Percentiles rank a stretch among this genome's conserved stretches.
Evolutionary conservation across 2,888 invertebrate species (phyloP).

Genomic region (Megastigmus dorsalis): DNA sequence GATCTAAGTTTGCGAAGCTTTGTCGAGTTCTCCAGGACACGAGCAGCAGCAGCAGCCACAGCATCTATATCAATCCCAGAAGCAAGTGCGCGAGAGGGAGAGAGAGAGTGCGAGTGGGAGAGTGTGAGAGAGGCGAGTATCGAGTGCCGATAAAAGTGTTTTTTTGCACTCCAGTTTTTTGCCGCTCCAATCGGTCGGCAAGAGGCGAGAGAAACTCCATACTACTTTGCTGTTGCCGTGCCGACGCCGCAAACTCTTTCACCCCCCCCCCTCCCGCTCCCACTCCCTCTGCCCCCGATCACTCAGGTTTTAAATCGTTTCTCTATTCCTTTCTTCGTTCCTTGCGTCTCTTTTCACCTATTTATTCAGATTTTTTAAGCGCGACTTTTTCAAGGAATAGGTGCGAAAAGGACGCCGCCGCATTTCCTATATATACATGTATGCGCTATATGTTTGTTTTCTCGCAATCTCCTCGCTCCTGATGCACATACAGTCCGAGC

Average conservation of each 20-base stretch:
- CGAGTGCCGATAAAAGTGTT: constrained; percentile 70
- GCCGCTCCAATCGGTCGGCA: constrained; percentile 32
- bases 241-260: constrained; percentile 50
- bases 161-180: constrained; percentile 62
- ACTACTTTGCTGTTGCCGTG: constrained; percentile 41
- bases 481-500: no score
- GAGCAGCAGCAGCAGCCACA: background rate
- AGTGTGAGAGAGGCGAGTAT: constrained; percentile 63
- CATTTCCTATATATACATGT: no score
- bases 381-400: no score
- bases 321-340: constrained; percentile 15
- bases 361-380: constrained; percentile 44
- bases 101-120: background rate
- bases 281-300: constrained; percentile 41
- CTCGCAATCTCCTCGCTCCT: no score
- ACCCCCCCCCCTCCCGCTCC: constrained; percentile 47
- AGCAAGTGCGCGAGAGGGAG: no score
- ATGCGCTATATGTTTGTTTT: no score
- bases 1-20: constrained; percentile 64
- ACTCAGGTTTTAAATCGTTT: constrained; percentile 39
- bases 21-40: constrained; percentile 52
- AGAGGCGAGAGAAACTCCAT: constrained; percentile 18
- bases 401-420: no score
- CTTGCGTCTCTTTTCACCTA: constrained; percentile 49
- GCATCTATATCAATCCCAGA: background rate